A percentile compares a stretch with the other conserved stretches of the same genome.
Evolutionary conservation across 2,888 invertebrate genomes (phyloP).

Genomic region (Tuta absoluta): DNA sequence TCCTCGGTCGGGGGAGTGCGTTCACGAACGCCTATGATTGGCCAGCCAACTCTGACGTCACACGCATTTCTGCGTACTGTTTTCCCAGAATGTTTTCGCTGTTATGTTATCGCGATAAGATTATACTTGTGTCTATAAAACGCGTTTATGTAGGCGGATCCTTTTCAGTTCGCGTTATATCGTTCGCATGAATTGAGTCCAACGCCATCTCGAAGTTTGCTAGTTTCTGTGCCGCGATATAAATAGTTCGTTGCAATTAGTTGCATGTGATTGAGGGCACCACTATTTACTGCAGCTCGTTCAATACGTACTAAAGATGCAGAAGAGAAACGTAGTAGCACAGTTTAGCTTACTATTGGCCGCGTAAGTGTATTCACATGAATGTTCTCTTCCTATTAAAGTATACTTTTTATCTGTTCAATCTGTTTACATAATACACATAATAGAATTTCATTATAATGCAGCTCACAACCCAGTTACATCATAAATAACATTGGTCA

Average conservation of each 20-base stretch:
- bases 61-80: constrained; percentile 52
- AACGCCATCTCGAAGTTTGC: constrained; percentile 40
- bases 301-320: constrained; percentile 47
- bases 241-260: constrained; percentile 42
- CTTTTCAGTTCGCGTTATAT: constrained; percentile 47
- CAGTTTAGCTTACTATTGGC: constrained; percentile 61
- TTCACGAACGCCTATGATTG: constrained; percentile 55
- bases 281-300: neutral
- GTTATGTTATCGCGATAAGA: constrained; percentile 63
- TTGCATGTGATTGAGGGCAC: constrained; percentile 10
- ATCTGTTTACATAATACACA: constrained; percentile 3
- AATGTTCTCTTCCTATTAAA: neutral
- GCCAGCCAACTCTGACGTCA: constrained; percentile 61
- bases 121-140: constrained; percentile 57
- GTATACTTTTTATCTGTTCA: neutral
- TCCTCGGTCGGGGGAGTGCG: constrained; percentile 66
- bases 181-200: constrained; percentile 35
- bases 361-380: constrained; percentile 53
- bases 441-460: neutral
- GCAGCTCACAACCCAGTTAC: neutral
- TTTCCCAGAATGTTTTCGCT: constrained; percentile 55
- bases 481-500: neutral
- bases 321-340: constrained; percentile 62
- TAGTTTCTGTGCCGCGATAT: constrained; percentile 39
- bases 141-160: constrained; percentile 39